Conservation (phyloP, 2,797 vertebrate species). For the Sciaenops ocellatus region DNA sequence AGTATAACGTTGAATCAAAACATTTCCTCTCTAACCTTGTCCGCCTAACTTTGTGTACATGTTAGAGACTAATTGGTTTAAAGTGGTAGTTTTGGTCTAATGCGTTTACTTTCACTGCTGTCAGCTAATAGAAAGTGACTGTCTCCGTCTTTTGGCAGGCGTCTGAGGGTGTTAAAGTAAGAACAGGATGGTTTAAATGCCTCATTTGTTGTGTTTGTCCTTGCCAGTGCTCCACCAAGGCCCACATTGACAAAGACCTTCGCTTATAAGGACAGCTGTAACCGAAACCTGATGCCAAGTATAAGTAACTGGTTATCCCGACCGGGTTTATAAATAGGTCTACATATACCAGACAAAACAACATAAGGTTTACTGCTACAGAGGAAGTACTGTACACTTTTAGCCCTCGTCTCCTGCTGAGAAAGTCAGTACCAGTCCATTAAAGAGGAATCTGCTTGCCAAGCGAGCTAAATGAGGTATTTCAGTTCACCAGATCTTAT, state of each 20-base stretch:
- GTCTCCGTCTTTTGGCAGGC: conserved; percentile 60
- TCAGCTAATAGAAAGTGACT: conserved; percentile 73
- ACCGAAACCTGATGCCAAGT: not conserved
- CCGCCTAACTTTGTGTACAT: conserved; percentile 21
- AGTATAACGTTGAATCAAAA: conserved; percentile 3
- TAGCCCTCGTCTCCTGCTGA: not conserved
- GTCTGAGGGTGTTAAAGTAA: conserved; percentile 32
- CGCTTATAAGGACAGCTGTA: conserved; percentile 8
- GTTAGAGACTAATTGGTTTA: conserved; percentile 74
- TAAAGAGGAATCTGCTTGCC: not conserved
- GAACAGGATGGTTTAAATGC: conserved; percentile 30
- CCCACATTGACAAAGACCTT: conserved; percentile 9
- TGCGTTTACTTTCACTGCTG: conserved; percentile 61
- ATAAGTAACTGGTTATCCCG: conserved; percentile 7
- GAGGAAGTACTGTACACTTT: not conserved
- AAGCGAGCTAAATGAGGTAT: conserved; percentile 23
- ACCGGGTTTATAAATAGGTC: conserved; percentile 5
- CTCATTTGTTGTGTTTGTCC: conserved; percentile 19
- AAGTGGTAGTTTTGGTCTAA: conserved; percentile 57
- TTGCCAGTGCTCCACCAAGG: conserved; percentile 16
- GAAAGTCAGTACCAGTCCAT: conserved; percentile 2
- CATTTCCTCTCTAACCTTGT: not conserved
- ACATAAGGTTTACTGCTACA: not conserved
- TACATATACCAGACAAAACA: not conserved
- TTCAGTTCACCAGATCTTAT: conserved; percentile 37